These are phyloP conservation scores for Athetis lepigone DNA, from an alignment of 2,888 invertebrate genomes.

Conservation along the genomic window DNA sequence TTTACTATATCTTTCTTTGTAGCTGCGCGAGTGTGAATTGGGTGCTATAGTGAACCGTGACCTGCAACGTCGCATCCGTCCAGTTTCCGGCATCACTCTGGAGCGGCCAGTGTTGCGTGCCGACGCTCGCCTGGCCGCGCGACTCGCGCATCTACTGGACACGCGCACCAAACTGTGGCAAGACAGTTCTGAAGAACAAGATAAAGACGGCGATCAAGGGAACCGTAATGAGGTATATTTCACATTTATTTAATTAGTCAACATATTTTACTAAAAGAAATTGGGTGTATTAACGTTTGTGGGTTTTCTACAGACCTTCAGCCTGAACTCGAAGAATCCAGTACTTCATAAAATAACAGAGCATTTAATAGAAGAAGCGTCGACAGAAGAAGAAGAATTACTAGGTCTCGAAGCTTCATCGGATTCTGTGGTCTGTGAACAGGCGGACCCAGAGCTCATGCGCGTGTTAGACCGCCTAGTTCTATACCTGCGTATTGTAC, in stretches of 20 bases:
- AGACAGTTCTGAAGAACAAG: constrained; percentile 52
- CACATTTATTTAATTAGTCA: background rate
- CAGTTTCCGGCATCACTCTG: constrained; percentile 97
- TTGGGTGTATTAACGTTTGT: background rate
- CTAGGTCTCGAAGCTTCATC: constrained; percentile 91
- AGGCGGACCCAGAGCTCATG: constrained; percentile 85
- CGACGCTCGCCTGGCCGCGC: constrained; percentile 97
- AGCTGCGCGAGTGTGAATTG: constrained; percentile 97
- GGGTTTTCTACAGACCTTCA: constrained; percentile 82
- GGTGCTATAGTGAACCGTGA: constrained; percentile 99
- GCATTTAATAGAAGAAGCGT: constrained; percentile 99
- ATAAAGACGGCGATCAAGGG: constrained; percentile 67
- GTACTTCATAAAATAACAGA: constrained; percentile 99
- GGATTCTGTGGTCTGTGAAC: constrained; percentile 75
- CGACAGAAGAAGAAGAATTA: constrained; percentile 99
- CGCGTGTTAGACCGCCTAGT: constrained; percentile 95
- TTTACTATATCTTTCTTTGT: no score
- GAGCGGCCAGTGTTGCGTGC: constrained; percentile 97
- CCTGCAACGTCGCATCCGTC: constrained; percentile 97
- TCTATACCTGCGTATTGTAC: constrained; percentile 98
- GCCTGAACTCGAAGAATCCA: constrained; percentile 96
- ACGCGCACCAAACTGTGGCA: constrained; percentile 95
- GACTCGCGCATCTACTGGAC: constrained; percentile 97
- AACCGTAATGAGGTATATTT: constrained; percentile 62
- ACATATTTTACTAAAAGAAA: background rate